Evolutionary conservation across 2,797 vertebrate species (phyloP).

Genomic region (Heteromormyrus szaboi): DNA sequence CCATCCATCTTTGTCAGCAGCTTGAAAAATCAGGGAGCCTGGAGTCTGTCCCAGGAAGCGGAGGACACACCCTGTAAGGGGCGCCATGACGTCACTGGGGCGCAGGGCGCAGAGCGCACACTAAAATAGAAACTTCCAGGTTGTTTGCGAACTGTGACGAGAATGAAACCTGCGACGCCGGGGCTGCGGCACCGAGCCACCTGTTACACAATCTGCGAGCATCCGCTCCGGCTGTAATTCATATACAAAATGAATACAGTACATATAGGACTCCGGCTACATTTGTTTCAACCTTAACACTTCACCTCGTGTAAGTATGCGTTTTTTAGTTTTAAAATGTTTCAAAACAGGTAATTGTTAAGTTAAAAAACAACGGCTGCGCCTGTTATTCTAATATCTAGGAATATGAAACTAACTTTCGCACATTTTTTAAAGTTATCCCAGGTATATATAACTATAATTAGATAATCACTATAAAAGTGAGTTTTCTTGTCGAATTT

Average conservation of each 20-base stretch:
- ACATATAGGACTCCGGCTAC: neutral
- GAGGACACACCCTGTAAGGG: neutral
- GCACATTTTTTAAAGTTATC: neutral
- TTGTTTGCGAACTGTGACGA: neutral
- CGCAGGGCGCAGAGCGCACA: neutral
- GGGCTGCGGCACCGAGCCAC: neutral
- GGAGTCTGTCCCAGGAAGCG: neutral
- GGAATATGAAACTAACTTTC: neutral
- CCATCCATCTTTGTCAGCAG: neutral
- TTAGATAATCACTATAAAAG: neutral
- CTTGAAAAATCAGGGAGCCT: neutral
- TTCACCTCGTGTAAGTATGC: neutral
- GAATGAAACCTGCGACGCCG: neutral
- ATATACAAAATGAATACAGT: neutral
- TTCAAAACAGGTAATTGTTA: neutral
- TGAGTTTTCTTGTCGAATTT: neutral
- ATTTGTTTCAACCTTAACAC: neutral
- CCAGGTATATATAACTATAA: neutral
- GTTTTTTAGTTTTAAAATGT: neutral
- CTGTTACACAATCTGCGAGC: neutral
- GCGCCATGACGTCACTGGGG: neutral
- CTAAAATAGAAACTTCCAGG: neutral
- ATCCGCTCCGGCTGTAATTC: neutral
- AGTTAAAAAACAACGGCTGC: neutral
- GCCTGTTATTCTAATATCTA: neutral